Evolutionary conservation across 2,797 vertebrate species (phyloP), one percentile per base, ranked within the genome.

Genomic region (Chelidonichthys spinosus): DNA sequence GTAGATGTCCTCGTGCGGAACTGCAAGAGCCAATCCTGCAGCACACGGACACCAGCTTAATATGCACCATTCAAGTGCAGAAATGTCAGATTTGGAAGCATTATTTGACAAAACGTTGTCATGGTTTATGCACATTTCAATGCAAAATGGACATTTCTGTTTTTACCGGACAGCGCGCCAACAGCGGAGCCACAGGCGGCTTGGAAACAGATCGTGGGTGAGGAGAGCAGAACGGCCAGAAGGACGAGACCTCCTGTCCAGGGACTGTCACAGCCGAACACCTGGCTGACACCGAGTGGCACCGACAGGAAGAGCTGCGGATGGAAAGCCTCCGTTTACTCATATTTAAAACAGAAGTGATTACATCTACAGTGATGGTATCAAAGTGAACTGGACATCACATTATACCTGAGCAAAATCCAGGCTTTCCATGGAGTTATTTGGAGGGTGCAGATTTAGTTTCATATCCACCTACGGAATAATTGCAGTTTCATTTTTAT

Each of bases 191-290:
- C 97, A 44, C 96, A 93, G 58, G 90, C 90, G 0, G 96, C 95
- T 1, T 96, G 96, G 18, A 93, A 83, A 70, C 95, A 97, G 74
- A 96, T 94, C 68, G 95, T 92, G 0, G 96, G 96, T 7, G 96
- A 98, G 69, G 94, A 97, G 77, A 98, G 84, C 85, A 97, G 94
- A 70, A 97, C 91, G 53, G 95, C 95, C 73, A 95, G 86, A 78
- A 97, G 92, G 90, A 97, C 92, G 67, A 97, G 67, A 17, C 95
- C 96, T 2, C 96, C 96, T 1, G 96, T 95, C 96, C 97, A 97
- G 61, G 96, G 95, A 63, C 95, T 95, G 89, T 96, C 90, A 0
- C 97, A 97, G 18, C 96, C 95, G 0, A 96, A 97, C 78, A 98
- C 95, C 88, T 98, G 97, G 59, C 96, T 94, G 3, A 97, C 91